A percentile compares a stretch with the other conserved stretches of the same genome.
Conservation (phyloP, 2,888 invertebrate genomes). For the Liodrosophila aerea region DNA sequence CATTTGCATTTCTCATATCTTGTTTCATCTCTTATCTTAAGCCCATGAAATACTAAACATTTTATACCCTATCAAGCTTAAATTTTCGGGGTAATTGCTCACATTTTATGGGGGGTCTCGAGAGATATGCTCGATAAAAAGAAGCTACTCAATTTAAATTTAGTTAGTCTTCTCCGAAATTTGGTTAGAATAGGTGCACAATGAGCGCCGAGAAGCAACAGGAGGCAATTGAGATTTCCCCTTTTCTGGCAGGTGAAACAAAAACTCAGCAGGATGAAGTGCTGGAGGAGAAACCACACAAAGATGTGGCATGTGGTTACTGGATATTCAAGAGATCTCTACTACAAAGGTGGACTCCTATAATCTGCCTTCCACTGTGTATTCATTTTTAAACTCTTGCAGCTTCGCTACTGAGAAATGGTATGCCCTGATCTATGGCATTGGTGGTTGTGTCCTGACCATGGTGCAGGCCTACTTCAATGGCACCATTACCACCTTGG, state of each 20-base stretch:
- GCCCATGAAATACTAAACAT: too few relatives aligned
- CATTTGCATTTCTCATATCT: too few relatives aligned
- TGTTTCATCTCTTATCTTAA: too few relatives aligned
- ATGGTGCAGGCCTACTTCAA: slow-evolving; percentile 88
- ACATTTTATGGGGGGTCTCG: too few relatives aligned
- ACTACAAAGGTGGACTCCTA: slow-evolving; percentile 83
- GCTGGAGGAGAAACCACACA: slow-evolving; percentile 23
- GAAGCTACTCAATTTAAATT: neutral
- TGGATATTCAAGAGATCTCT: slow-evolving; percentile 84
- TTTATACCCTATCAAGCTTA: too few relatives aligned
- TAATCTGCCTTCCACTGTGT: neutral
- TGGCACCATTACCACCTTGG: slow-evolving; percentile 88
- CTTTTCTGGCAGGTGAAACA: slow-evolving; percentile 20
- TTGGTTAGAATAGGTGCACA: slow-evolving; percentile 5
- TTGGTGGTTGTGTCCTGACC: slow-evolving; percentile 86
- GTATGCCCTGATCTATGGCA: slow-evolving; percentile 85
- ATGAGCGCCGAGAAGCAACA: slow-evolving; percentile 30
- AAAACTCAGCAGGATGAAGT: neutral
- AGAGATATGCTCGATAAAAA: neutral
- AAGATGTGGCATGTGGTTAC: slow-evolving; percentile 84
- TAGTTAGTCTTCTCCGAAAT: slow-evolving; percentile 18
- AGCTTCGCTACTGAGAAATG: slow-evolving; percentile 82
- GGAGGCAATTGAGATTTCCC: slow-evolving; percentile 20
- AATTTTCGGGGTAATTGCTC: too few relatives aligned
- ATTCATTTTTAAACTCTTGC: neutral